These are phyloP conservation scores for Ranitomeya variabilis DNA, from an alignment of 2,113 vertebrate genomes.

Conservation along the genomic window DNA sequence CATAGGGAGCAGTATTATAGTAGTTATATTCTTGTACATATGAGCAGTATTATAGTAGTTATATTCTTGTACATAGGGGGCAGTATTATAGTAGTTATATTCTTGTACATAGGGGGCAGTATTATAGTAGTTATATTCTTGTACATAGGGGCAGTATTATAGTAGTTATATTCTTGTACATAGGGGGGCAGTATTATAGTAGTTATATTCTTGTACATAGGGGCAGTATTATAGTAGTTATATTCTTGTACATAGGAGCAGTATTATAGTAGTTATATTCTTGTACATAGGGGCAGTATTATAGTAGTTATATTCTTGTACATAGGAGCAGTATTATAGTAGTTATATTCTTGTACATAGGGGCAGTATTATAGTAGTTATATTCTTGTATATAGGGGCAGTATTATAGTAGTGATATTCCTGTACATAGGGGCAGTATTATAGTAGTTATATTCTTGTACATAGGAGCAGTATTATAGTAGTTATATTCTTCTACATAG, in stretches of 20 bases:
- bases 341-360: too few relatives aligned
- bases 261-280: background rate
- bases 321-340: too few relatives aligned
- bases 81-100: background rate
- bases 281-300: background rate
- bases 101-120: background rate
- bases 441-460: slow-evolving; percentile 1
- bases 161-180: background rate
- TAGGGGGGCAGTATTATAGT: background rate
- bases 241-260: too few relatives aligned
- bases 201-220: background rate
- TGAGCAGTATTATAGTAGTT: background rate
- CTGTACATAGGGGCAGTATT: background rate
- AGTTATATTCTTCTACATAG: slow-evolving; percentile 8
- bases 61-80: background rate
- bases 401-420: background rate
- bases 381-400: background rate
- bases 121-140: too few relatives aligned
- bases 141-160: background rate
- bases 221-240: too few relatives aligned
- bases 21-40: too few relatives aligned
- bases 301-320: background rate
- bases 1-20: too few relatives aligned
- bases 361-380: background rate
- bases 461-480: background rate